phyloP scores from a whole-genome alignment of 2,797 vertebrate species.

The Carapus acus region DNA sequence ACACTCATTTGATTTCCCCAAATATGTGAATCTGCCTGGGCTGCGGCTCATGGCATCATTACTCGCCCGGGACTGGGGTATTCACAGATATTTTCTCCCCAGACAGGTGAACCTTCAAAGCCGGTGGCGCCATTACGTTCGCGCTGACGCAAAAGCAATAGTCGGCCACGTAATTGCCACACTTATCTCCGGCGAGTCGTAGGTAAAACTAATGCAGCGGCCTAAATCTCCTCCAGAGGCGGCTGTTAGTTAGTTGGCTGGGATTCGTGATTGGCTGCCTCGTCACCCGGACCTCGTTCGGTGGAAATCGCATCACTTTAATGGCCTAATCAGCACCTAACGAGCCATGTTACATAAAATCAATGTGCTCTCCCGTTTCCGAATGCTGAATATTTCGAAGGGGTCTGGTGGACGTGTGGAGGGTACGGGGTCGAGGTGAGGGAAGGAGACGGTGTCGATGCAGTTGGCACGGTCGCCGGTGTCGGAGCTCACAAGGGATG shows the following conservation, averaged over 20 bases:
- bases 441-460: constrained; percentile 57
- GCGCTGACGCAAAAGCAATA: constrained; percentile 24
- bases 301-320: constrained; percentile 71
- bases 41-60: constrained; percentile 13
- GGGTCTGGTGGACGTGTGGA: constrained; percentile 52
- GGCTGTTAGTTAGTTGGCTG: constrained; percentile 65
- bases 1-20: constrained; percentile 13
- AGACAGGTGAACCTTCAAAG: constrained; percentile 15
- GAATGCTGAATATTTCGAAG: constrained; percentile 68
- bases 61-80: constrained; percentile 17
- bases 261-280: constrained; percentile 61
- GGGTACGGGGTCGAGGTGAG: too few species aligned
- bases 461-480: constrained; percentile 28
- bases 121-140: constrained; percentile 25
- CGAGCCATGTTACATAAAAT: constrained; percentile 74
- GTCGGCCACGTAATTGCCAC: constrained; percentile 24
- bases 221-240: constrained; percentile 52
- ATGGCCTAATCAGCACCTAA: constrained; percentile 75
- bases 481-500: constrained; percentile 39
- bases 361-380: constrained; percentile 62
- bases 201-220: constrained; percentile 46
- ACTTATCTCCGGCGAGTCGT: constrained; percentile 21
- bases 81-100: constrained; percentile 24
- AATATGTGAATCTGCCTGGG: constrained; percentile 1
- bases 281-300: constrained; percentile 67